phyloP scores from a whole-genome alignment of 2,888 invertebrate species.

The Coecobrya sp. region DNA sequence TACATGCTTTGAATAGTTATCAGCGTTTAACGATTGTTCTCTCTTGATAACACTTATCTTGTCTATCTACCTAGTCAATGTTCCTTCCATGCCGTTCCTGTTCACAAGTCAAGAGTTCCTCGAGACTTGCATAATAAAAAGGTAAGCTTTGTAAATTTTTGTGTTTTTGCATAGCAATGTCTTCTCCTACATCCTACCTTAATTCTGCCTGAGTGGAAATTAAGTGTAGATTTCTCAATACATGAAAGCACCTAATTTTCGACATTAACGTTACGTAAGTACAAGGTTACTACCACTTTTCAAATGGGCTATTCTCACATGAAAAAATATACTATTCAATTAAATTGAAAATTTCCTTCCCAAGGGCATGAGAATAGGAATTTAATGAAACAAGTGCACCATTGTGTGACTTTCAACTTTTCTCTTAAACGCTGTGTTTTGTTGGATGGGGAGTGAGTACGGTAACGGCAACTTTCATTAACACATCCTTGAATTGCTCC shows the following conservation, averaged over 20 bases:
- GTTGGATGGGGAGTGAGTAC: not conserved
- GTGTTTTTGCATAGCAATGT: not conserved
- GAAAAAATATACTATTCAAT: not conserved
- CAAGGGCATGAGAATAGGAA: conserved; percentile 44
- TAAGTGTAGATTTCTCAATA: not conserved
- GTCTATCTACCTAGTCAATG: conserved; percentile 17
- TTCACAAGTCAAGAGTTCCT: not conserved
- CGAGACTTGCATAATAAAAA: conserved; percentile 28
- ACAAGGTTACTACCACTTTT: not conserved
- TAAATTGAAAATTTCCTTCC: conserved; percentile 39
- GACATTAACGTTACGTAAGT: not conserved
- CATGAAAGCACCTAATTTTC: not conserved
- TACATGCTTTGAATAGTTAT: conserved; percentile 35
- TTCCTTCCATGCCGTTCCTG: not conserved
- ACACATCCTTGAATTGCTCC: conserved; percentile 30
- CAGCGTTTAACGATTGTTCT: not conserved
- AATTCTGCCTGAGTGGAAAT: not conserved
- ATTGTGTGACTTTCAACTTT: not conserved
- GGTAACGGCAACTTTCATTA: not conserved
- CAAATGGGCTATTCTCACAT: not conserved
- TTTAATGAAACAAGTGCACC: conserved; percentile 31
- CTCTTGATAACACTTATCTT: not conserved
- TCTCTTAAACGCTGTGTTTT: not conserved
- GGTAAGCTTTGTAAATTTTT: conserved; percentile 4
- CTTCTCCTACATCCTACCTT: not conserved